These are phyloP conservation scores for Neodon shergylaensis DNA, from an alignment of 2,113 vertebrate species.

Conservation along the genomic window DNA sequence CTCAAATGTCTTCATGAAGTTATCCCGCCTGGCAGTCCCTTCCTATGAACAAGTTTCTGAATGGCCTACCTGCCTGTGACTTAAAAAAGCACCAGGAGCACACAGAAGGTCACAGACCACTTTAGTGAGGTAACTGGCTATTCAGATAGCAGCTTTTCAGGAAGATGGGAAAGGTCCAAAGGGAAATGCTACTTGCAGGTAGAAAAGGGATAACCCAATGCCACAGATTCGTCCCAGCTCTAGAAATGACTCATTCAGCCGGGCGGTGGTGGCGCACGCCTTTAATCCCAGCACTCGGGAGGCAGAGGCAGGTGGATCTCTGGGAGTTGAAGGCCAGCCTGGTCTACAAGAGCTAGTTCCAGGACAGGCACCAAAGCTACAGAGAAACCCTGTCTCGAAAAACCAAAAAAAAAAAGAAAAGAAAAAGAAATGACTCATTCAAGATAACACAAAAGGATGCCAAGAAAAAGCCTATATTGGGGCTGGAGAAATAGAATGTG, in stretches of 20 bases:
- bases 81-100: conserved; percentile 12
- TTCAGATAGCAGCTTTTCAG: conserved; percentile 15
- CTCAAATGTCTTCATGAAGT: background rate
- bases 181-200: conserved; percentile 20
- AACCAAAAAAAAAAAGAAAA: too few species aligned
- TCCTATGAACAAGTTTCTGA: background rate
- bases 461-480: background rate
- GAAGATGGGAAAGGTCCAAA: background rate
- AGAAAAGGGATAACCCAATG: conserved; percentile 8
- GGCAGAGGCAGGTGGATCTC: too few species aligned
- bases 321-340: too few species aligned
- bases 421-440: conserved; percentile 7
- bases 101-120: background rate
- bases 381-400: too few species aligned
- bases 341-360: too few species aligned
- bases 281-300: too few species aligned
- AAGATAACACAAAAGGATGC: conserved; percentile 1
- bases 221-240: background rate
- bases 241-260: background rate
- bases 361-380: too few species aligned
- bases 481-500: background rate
- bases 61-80: background rate
- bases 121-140: background rate
- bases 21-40: too few species aligned
- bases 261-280: too few species aligned